Percentiles rank a stretch among this genome's conserved stretches.
Conservation (phyloP, 2,113 vertebrate genomes). For the Seriola dumerili region DNA sequence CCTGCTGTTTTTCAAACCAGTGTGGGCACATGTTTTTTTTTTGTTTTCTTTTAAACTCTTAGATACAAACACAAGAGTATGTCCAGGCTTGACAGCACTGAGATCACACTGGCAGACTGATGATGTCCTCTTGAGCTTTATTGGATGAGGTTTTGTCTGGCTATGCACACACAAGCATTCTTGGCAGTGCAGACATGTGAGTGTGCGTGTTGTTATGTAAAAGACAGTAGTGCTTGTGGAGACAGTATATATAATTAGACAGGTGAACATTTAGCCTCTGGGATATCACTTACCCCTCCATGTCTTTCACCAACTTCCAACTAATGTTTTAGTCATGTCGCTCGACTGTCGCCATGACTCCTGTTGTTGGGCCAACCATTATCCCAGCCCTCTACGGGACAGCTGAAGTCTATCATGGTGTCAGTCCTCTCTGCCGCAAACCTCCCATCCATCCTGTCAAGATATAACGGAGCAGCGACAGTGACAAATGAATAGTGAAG, state of each 20-base stretch:
- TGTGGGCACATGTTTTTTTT: not conserved
- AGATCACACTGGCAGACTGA: not conserved
- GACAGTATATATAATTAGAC: slow-evolving; percentile 48
- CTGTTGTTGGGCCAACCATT: slow-evolving; percentile 54
- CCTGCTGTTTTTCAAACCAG: not conserved
- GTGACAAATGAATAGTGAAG: not conserved
- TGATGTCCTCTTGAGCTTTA: slow-evolving; percentile 20
- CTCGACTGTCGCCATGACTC: slow-evolving; percentile 49
- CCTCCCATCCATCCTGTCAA: not conserved
- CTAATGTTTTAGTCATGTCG: slow-evolving; percentile 61
- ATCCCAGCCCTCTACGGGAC: slow-evolving; percentile 4
- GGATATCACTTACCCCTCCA: slow-evolving; percentile 52
- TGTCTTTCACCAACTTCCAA: slow-evolving; percentile 24
- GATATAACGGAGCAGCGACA: not conserved
- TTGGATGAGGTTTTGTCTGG: slow-evolving; percentile 6
- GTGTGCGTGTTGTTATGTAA: not conserved
- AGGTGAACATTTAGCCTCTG: slow-evolving; percentile 35
- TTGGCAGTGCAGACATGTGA: not conserved
- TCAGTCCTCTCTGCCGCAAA: not conserved
- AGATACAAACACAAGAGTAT: not conserved
- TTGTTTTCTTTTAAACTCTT: not conserved
- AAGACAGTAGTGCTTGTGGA: slow-evolving; percentile 2
- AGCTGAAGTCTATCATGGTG: slow-evolving; percentile 8
- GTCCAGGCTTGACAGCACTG: not conserved
- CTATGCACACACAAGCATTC: not conserved